Conservation (phyloP, 1,140 invertebrate species). For the Stegodyphus dumicola region DNA sequence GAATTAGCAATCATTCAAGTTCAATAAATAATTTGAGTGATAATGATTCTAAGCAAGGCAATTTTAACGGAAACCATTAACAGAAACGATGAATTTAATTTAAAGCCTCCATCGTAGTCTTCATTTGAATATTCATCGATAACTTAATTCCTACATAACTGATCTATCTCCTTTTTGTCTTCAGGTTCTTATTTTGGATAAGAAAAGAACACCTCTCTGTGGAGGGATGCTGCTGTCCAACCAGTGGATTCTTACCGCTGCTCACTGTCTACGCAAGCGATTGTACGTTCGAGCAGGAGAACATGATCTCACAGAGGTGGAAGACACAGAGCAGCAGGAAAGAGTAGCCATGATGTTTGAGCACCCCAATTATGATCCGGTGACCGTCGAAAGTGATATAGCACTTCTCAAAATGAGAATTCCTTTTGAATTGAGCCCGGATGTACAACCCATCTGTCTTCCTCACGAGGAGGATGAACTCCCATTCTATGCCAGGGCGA, state of each 20-base stretch:
- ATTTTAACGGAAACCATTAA: too few species aligned
- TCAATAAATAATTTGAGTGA: too few species aligned
- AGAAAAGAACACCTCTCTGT: conserved; percentile 75
- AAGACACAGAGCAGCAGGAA: conserved; percentile 79
- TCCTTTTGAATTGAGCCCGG: conserved; percentile 70
- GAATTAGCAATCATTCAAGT: too few species aligned
- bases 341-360: conserved; percentile 78
- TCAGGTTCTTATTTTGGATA: conserved; percentile 29
- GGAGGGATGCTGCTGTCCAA: conserved; percentile 88
- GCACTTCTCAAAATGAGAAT: conserved; percentile 76
- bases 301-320: conserved; percentile 69
- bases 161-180: background rate
- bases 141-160: too few species aligned
- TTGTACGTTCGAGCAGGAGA: conserved; percentile 89
- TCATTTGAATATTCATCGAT: too few species aligned
- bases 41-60: too few species aligned
- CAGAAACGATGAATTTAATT: too few species aligned
- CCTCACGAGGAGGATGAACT: conserved; percentile 72
- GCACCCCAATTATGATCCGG: conserved; percentile 86
- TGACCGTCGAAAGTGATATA: conserved; percentile 92
- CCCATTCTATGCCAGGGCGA: conserved; percentile 67
- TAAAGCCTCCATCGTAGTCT: too few species aligned
- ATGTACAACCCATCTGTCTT: conserved; percentile 74
- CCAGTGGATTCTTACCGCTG: conserved; percentile 90
- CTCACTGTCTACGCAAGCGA: conserved; percentile 84